Conservation (phyloP, 1,140 invertebrate genomes). For the Telenomus remus region DNA sequence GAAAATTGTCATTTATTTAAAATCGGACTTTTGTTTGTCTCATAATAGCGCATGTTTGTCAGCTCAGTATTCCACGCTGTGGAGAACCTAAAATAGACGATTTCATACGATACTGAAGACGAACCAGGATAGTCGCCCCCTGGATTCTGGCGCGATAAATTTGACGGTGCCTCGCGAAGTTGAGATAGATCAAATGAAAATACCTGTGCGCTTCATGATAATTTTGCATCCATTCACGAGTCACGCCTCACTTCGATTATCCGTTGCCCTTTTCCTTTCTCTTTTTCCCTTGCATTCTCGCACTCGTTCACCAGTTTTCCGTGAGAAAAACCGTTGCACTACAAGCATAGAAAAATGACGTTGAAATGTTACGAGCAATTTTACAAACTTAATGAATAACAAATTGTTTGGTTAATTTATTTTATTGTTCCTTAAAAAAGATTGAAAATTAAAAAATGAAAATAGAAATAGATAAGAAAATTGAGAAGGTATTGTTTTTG, state of each 20-base stretch:
- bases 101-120: conserved; percentile 21
- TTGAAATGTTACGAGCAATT: conserved; percentile 1
- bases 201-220: conserved; percentile 32
- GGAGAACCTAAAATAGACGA: conserved; percentile 35
- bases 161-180: conserved; percentile 2
- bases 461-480: neutral
- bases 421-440: no score
- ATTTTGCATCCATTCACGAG: conserved; percentile 36
- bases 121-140: conserved; percentile 30
- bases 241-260: conserved; percentile 21
- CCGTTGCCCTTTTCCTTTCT: conserved; percentile 52
- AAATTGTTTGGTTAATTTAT: no score
- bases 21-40: neutral
- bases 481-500: neutral
- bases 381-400: neutral
- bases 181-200: conserved; percentile 16
- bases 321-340: conserved; percentile 39
- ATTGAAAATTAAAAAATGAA: no score
- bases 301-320: conserved; percentile 31
- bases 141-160: conserved; percentile 23
- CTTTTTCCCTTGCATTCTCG: conserved; percentile 46
- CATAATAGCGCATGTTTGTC: conserved; percentile 36
- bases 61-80: conserved; percentile 9
- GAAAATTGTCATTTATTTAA: no score
- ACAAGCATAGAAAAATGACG: conserved; percentile 11